phyloP scores from a whole-genome alignment of 37 sponge, comb jelly and placozoan species.

The Spongilla lacustris region DNA sequence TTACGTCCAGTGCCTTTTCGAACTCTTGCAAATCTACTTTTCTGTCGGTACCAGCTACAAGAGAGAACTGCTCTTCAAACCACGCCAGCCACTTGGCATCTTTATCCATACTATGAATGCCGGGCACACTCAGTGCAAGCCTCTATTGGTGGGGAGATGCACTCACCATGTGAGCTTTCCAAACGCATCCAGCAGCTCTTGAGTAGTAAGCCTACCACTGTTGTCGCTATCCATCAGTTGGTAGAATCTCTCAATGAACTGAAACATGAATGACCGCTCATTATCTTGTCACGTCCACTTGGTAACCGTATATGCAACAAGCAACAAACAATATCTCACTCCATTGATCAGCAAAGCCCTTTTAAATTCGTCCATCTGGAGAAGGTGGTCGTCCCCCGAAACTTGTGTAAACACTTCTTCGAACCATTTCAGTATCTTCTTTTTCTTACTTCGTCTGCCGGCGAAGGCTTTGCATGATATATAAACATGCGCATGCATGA shows the following conservation, averaged over 20 bases:
- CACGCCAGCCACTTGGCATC: slow-evolving; percentile 91
- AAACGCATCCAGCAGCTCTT: slow-evolving; percentile 73
- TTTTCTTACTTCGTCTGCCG: slow-evolving; percentile 33
- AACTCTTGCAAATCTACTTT: slow-evolving; percentile 82
- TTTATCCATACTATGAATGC: slow-evolving; percentile 64
- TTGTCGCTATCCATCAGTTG: slow-evolving; percentile 75
- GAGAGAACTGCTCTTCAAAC: slow-evolving; percentile 88
- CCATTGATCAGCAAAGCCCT: slow-evolving; percentile 57
- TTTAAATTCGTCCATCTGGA: slow-evolving; percentile 68
- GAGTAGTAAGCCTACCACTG: slow-evolving; percentile 62
- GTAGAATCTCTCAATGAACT: slow-evolving; percentile 79
- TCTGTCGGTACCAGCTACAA: slow-evolving; percentile 79
- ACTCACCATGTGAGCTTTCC: slow-evolving; percentile 79
- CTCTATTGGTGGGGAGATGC: not conserved
- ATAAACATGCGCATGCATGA: too few species aligned
- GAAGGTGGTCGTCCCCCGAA: slow-evolving; percentile 58
- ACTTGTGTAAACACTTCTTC: slow-evolving; percentile 61
- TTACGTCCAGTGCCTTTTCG: slow-evolving; percentile 68
- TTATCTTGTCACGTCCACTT: not conserved
- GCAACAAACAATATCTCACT: slow-evolving; percentile 16
- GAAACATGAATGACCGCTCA: not conserved
- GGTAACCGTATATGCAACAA: not conserved
- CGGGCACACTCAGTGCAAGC: too few species aligned
- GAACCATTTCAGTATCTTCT: slow-evolving; percentile 72
- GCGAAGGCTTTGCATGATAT: too few species aligned